These are phyloP conservation scores for Mus spicilegus DNA, from an alignment of 2,113 vertebrate genomes.

Conservation along the genomic window DNA sequence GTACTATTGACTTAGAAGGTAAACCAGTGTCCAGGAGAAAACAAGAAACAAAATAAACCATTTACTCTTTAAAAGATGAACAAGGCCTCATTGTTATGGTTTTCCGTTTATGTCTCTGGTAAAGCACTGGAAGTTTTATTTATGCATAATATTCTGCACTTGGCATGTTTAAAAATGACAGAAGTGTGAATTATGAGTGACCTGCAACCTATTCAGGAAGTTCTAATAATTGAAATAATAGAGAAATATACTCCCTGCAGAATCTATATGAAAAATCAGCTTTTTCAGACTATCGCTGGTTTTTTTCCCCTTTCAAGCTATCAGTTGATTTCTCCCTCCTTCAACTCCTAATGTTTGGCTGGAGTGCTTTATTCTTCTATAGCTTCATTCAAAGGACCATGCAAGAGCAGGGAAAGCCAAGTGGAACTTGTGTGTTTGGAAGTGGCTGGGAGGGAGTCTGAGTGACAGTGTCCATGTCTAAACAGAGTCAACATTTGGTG, in stretches of 20 bases:
- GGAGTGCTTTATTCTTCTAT: conserved; percentile 59
- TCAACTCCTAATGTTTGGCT: conserved; percentile 44
- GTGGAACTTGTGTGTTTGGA: neutral
- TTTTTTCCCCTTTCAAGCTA: conserved; percentile 80
- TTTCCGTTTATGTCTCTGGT: conserved; percentile 87
- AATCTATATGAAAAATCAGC: conserved; percentile 76
- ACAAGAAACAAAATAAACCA: conserved; percentile 77
- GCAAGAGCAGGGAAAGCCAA: conserved; percentile 28
- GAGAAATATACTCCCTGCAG: conserved; percentile 83
- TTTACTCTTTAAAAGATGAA: conserved; percentile 86
- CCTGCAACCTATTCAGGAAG: conserved; percentile 90
- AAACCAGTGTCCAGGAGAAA: conserved; percentile 72
- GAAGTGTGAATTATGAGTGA: conserved; percentile 90
- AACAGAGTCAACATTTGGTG: conserved; percentile 56
- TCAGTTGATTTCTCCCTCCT: conserved; percentile 67
- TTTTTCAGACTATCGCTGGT: conserved; percentile 60
- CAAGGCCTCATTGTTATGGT: conserved; percentile 87
- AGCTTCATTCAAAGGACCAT: neutral
- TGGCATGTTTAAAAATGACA: conserved; percentile 89
- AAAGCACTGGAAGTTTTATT: conserved; percentile 89
- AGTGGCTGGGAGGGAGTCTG: neutral
- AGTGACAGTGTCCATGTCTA: accelerated
- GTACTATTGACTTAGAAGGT: conserved; percentile 73
- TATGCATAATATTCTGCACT: conserved; percentile 89
- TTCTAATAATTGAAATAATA: conserved; percentile 91